Evolutionary conservation across 2,888 invertebrate genomes (phyloP).

Genomic region (Napeogenes inachia): DNA sequence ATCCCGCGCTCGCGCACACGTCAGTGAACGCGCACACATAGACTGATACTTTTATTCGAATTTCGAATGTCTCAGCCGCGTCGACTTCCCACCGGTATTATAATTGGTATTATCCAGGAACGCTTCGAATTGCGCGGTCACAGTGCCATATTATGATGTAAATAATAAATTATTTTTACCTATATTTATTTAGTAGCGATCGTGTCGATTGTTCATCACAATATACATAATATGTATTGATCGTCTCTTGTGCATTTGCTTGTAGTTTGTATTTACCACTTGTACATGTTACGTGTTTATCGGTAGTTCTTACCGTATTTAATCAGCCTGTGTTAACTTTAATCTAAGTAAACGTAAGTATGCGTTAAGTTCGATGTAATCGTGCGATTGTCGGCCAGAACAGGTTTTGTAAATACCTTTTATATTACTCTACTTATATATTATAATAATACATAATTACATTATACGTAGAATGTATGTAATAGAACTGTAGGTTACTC

Average conservation of each 20-base stretch:
- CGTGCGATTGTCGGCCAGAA: slow-evolving; percentile 35
- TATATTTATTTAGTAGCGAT: slow-evolving; percentile 64
- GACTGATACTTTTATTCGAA: slow-evolving; percentile 73
- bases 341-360: slow-evolving; percentile 32
- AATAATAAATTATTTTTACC: slow-evolving; percentile 67
- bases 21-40: slow-evolving; percentile 67
- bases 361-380: slow-evolving; percentile 33
- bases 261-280: slow-evolving; percentile 50
- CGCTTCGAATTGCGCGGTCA: slow-evolving; percentile 1
- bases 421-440: slow-evolving; percentile 32
- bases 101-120: slow-evolving; percentile 73
- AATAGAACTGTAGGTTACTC: slow-evolving; percentile 27
- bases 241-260: slow-evolving; percentile 65
- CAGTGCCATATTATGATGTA: slow-evolving; percentile 77
- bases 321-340: slow-evolving; percentile 33
- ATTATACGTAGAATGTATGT: slow-evolving; percentile 30
- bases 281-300: slow-evolving; percentile 21
- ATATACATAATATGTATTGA: slow-evolving; percentile 28
- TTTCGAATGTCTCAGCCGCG: slow-evolving; percentile 55
- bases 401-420: slow-evolving; percentile 37
- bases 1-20: slow-evolving; percentile 28
- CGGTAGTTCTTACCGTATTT: slow-evolving; percentile 30
- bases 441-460: slow-evolving; percentile 26
- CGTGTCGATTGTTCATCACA: slow-evolving; percentile 58
- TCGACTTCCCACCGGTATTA: slow-evolving; percentile 75